Evolutionary conservation across 2,113 vertebrate species (phyloP).

Genomic region (Peromyscus maniculatus): DNA sequence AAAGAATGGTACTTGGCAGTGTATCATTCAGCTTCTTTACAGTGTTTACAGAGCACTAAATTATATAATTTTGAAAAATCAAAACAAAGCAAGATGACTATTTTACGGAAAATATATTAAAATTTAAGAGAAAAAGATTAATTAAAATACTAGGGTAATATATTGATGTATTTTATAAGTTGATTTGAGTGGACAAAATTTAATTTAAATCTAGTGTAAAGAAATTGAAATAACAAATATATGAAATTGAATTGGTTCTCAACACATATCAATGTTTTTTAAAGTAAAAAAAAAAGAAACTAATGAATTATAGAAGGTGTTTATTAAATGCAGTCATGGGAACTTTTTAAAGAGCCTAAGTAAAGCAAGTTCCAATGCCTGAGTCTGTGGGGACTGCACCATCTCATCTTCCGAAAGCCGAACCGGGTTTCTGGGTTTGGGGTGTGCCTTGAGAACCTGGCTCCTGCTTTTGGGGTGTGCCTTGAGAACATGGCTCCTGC

Average conservation of each 20-base stretch:
- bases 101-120: not conserved
- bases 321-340: not conserved
- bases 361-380: slow-evolving; percentile 57
- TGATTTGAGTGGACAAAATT: not conserved
- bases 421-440: slow-evolving; percentile 20
- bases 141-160: not conserved
- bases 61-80: not conserved
- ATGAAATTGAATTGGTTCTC: not conserved
- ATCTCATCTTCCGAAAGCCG: slow-evolving; percentile 69
- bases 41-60: not conserved
- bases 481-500: not conserved
- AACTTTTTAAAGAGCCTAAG: not conserved
- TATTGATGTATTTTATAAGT: not conserved
- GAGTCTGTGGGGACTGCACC: not conserved
- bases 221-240: slow-evolving; percentile 20
- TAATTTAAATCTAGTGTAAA: not conserved
- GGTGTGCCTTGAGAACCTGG: not conserved
- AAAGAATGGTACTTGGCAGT: not conserved
- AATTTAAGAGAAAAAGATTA: slow-evolving; percentile 12
- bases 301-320: not conserved
- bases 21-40: not conserved
- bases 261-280: not conserved
- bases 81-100: not conserved
- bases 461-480: not conserved
- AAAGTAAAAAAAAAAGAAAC: slow-evolving; percentile 27